Evolutionary conservation across 2,113 vertebrate genomes (phyloP), one percentile per base, ranked within the genome.

Genomic region (Pelodiscus sinensis): DNA sequence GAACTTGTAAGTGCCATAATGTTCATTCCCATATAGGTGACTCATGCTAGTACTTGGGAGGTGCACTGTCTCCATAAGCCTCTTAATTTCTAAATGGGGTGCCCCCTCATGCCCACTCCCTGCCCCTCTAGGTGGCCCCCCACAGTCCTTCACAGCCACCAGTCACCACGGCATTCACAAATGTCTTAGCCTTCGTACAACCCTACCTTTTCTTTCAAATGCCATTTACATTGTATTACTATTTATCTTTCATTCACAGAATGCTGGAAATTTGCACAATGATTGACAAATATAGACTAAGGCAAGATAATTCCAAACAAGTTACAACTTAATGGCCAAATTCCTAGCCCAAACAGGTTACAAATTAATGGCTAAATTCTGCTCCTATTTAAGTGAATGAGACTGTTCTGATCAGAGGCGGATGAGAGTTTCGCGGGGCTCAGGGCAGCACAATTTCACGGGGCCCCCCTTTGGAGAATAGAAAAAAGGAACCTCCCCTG

Each of bases 1-100:
- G 99, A 99, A 89, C 98, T 99, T 81, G 99, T 99, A 97, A 99
- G 99, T 98, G 93, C 91, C 62, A 79, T 83, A 44, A 79, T 75
- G 85, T 44, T 86, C 79, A 54, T 54, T 54, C 52, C 52, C 52
- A 54, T 10, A 54, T 12, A 54, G 52, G 52, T 10, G 52, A 14
- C 52, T 54, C 52, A 54, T 54, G 52, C 10, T 54, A 54, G 52
- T 14, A 54, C 52, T 54, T 54, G 52, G 52, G 52, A 54, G 52
- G 52, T 54, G 52, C 52, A 54, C 52, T 54, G 52, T 54, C 52
- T 10, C 52, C 52, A 54, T 54, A 54, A 12, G 52, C 52, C 52
- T 54, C 14, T 54, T 54, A 54, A 54, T 54, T 44, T 14, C 52
- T 54, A 54, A 54, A 54, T 54, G 52, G 52, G 52, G 52, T 54